Conservation (phyloP, 1,140 invertebrate species). For the Pogonus chalceus region DNA sequence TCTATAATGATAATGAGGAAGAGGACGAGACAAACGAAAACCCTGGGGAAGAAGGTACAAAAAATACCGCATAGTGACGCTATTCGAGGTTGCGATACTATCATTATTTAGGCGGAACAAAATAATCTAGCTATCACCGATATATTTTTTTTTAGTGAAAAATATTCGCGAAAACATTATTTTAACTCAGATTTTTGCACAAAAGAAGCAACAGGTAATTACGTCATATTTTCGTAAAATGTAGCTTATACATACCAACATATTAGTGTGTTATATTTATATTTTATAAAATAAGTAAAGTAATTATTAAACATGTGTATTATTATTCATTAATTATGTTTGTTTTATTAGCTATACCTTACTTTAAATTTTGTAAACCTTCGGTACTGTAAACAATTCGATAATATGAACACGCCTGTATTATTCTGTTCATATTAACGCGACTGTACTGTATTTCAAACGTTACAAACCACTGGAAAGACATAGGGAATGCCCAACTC, state of each 20-base stretch:
- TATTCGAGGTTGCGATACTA: constrained; percentile 8
- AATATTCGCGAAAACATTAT: constrained; percentile 9
- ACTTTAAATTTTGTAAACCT: no score
- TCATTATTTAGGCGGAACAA: constrained; percentile 12
- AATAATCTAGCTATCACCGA: constrained; percentile 12
- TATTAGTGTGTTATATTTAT: background rate
- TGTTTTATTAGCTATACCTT: no score
- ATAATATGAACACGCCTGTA: constrained; percentile 10
- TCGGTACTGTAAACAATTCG: constrained; percentile 13
- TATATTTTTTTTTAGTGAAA: constrained; percentile 10
- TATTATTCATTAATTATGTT: no score
- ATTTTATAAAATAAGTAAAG: constrained; percentile 1
- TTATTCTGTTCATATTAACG: constrained; percentile 14
- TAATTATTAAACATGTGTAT: constrained; percentile 3
- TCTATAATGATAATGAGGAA: constrained; percentile 1
- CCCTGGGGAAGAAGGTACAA: background rate
- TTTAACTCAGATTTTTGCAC: constrained; percentile 2
- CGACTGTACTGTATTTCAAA: constrained; percentile 10
- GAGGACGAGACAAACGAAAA: constrained; percentile 9
- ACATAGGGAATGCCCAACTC: no score
- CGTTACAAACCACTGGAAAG: no score
- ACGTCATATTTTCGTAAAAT: constrained; percentile 3
- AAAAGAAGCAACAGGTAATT: constrained; percentile 8
- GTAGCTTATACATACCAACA: background rate
- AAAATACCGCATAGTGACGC: constrained; percentile 10